A percentile compares a stretch with the other conserved stretches of the same genome.
Conservation (phyloP, 2,113 vertebrate species). For the Sebastes schlegelii region DNA sequence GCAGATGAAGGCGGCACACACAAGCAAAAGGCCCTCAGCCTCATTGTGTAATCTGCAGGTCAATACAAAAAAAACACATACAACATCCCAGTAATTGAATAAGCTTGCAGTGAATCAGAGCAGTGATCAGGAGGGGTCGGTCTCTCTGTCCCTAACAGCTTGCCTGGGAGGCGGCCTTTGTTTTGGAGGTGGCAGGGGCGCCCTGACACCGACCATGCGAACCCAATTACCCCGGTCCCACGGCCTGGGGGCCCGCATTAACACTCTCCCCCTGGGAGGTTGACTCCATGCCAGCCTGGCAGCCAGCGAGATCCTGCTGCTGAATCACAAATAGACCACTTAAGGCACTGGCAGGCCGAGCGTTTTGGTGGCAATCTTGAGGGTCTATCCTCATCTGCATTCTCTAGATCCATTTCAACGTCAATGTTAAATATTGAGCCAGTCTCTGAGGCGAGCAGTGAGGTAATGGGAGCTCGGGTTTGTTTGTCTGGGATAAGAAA, state of each 20-base stretch:
- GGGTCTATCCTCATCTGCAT: slow-evolving; percentile 71
- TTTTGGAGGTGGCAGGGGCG: slow-evolving; percentile 75
- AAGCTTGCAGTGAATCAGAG: slow-evolving; percentile 77
- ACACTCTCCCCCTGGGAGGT: slow-evolving; percentile 73
- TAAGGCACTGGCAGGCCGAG: slow-evolving; percentile 72
- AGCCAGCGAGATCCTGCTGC: slow-evolving; percentile 74
- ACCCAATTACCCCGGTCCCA: slow-evolving; percentile 83
- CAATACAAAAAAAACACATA: slow-evolving; percentile 46
- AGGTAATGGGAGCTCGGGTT: slow-evolving; percentile 17
- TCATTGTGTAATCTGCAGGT: slow-evolving; percentile 71
- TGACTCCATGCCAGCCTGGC: slow-evolving; percentile 79
- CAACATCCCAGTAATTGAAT: slow-evolving; percentile 75
- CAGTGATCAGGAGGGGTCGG: slow-evolving; percentile 68
- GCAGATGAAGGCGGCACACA: slow-evolving; percentile 43
- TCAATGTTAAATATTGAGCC: slow-evolving; percentile 62
- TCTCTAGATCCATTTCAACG: slow-evolving; percentile 45
- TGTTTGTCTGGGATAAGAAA: not conserved
- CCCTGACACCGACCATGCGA: slow-evolving; percentile 82
- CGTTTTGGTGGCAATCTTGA: slow-evolving; percentile 75
- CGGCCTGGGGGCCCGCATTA: slow-evolving; percentile 77
- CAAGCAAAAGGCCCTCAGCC: slow-evolving; percentile 56
- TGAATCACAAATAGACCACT: slow-evolving; percentile 84
- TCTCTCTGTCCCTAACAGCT: slow-evolving; percentile 75
- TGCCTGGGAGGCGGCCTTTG: slow-evolving; percentile 81
- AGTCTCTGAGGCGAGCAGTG: slow-evolving; percentile 37